These are phyloP conservation scores for Stercorarius parasiticus DNA, from an alignment of 2,113 vertebrate species.

Conservation along the genomic window DNA sequence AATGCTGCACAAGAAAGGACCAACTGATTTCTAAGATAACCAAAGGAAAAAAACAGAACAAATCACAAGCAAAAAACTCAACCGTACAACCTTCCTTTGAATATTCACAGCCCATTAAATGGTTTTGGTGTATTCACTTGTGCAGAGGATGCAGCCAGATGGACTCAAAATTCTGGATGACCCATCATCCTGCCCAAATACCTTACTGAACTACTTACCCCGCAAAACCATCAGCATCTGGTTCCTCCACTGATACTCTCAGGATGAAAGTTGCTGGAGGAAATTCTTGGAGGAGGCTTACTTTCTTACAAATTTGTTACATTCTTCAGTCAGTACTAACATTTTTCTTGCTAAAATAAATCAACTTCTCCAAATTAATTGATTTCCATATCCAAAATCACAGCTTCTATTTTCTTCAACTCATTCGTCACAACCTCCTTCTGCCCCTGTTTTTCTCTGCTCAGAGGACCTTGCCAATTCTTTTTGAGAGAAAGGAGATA, in stretches of 20 bases:
- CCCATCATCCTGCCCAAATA: background rate
- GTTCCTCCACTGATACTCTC: background rate
- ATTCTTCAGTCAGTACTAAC: background rate
- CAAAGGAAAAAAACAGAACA: background rate
- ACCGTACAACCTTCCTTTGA: background rate
- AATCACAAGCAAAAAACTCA: background rate
- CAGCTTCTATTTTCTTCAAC: background rate
- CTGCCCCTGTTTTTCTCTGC: background rate
- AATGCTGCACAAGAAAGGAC: background rate
- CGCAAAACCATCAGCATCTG: background rate
- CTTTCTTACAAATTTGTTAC: background rate
- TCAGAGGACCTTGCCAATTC: background rate
- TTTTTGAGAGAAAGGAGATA: background rate
- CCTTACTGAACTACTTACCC: background rate
- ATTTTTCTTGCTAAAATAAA: slow-evolving; percentile 18
- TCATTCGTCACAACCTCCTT: background rate
- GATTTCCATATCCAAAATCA: slow-evolving; percentile 12
- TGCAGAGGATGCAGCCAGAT: background rate
- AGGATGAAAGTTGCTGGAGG: background rate
- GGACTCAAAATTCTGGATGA: background rate
- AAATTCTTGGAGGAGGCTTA: background rate
- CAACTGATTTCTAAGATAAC: background rate
- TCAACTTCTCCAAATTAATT: background rate
- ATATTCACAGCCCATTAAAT: background rate
- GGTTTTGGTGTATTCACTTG: background rate